phyloP scores from a whole-genome alignment of 2,888 invertebrate genomes.

The Coelinius sp. region DNA sequence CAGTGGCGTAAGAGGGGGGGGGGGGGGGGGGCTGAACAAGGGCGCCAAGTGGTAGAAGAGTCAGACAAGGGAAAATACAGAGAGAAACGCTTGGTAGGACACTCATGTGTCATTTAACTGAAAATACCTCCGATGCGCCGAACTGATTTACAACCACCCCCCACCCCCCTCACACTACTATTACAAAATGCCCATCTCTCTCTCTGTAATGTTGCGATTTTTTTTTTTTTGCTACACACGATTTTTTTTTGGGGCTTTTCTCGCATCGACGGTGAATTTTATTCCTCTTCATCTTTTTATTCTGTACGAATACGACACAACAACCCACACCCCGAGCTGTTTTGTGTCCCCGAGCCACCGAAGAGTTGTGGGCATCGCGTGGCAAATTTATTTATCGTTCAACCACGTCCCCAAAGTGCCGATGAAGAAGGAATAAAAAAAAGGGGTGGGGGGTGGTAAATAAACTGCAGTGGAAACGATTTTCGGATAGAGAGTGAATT shows the following conservation, averaged over 20 bases:
- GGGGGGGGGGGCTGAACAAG: slow-evolving; percentile 14
- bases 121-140: slow-evolving; percentile 67
- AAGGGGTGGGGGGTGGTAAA: slow-evolving; percentile 13
- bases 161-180: slow-evolving; percentile 33
- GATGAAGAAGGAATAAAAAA: slow-evolving; percentile 5
- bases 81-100: slow-evolving; percentile 49
- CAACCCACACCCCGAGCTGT: slow-evolving; percentile 30
- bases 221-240: background rate
- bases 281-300: slow-evolving; percentile 15
- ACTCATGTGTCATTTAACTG: slow-evolving; percentile 67
- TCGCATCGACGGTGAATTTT: slow-evolving; percentile 30
- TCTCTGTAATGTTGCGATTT: slow-evolving; percentile 27
- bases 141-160: slow-evolving; percentile 65
- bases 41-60: slow-evolving; percentile 34
- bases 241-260: slow-evolving; percentile 13
- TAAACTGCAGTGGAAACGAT: slow-evolving; percentile 14
- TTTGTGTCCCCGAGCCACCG: slow-evolving; percentile 38
- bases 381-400: slow-evolving; percentile 64
- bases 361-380: slow-evolving; percentile 63
- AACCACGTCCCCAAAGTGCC: slow-evolving; percentile 25
- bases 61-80: slow-evolving; percentile 27
- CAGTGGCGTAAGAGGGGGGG: slow-evolving; percentile 44
- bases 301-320: slow-evolving; percentile 21
- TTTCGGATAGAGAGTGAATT: slow-evolving; percentile 10
- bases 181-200: slow-evolving; percentile 23